These are phyloP conservation scores for Doryteuthis pealeii DNA, from an alignment of 1,140 invertebrate genomes.

Conservation along the genomic window DNA sequence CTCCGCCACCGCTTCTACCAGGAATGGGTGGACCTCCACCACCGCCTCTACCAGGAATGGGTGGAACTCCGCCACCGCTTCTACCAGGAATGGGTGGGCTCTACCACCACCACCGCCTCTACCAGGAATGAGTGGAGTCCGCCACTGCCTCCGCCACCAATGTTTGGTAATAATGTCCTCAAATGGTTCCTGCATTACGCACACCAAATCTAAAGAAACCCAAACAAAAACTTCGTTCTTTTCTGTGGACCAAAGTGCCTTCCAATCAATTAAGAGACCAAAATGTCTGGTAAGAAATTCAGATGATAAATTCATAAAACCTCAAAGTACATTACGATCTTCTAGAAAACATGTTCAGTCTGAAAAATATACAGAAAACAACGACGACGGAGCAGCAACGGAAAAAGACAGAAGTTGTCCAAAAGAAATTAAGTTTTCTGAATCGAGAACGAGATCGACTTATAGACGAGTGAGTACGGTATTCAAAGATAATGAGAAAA, in stretches of 20 bases:
- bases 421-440: neutral
- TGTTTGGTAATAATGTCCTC: conserved; percentile 14
- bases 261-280: conserved; percentile 15
- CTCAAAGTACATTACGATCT: neutral
- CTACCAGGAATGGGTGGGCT: conserved; percentile 11
- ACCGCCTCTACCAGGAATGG: conserved; percentile 29
- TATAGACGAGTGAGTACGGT: too few relatives aligned
- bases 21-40: conserved; percentile 3
- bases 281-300: too few relatives aligned
- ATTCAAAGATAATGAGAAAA: too few relatives aligned
- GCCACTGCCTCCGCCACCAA: conserved; percentile 23
- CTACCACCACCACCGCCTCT: conserved; percentile 22
- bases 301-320: too few relatives aligned
- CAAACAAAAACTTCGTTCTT: conserved; percentile 52
- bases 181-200: too few relatives aligned
- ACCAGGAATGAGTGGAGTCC: conserved; percentile 9
- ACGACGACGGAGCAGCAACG: neutral
- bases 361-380: neutral
- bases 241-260: conserved; percentile 57
- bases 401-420: neutral
- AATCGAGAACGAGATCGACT: too few relatives aligned
- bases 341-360: conserved; percentile 2
- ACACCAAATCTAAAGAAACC: neutral
- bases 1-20: conserved; percentile 27
- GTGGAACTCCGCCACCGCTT: too few relatives aligned